Evolutionary conservation across 1,140 invertebrate genomes (phyloP).

Genomic region (Zaprionus kolodkinae): DNA sequence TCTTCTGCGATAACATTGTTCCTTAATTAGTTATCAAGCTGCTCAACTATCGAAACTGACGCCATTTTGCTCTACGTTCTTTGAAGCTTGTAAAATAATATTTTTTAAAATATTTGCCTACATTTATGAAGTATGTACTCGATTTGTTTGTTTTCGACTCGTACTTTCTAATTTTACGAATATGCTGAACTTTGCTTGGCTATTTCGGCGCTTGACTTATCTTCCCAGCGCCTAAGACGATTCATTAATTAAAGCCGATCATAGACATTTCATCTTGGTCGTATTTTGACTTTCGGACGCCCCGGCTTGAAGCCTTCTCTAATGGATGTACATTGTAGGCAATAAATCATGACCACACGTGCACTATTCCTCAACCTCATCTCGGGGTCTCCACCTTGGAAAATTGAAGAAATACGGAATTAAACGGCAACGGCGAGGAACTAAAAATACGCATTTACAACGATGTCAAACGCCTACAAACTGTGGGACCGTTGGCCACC

Average conservation of each 20-base stretch:
- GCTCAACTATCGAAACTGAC: too few relatives aligned
- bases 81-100: too few relatives aligned
- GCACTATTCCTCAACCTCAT: conserved; percentile 16
- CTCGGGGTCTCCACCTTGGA: conserved; percentile 37
- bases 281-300: conserved; percentile 67
- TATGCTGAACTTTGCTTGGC: background rate
- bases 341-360: conserved; percentile 75
- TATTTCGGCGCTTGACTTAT: conserved; percentile 2
- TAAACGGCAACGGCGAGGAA: conserved; percentile 54
- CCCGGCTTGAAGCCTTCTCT: conserved; percentile 72
- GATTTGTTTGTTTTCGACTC: background rate
- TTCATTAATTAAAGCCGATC: conserved; percentile 70
- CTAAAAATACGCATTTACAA: conserved; percentile 58
- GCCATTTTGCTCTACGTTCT: too few relatives aligned
- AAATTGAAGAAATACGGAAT: conserved; percentile 67
- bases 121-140: background rate
- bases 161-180: conserved; percentile 1
- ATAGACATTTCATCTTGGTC: conserved; percentile 49
- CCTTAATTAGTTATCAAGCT: too few relatives aligned
- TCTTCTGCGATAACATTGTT: background rate
- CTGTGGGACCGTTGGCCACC: conserved; percentile 72
- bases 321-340: conserved; percentile 76
- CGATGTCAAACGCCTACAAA: conserved; percentile 69
- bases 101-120: too few relatives aligned
- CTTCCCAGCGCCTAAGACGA: conserved; percentile 18